Conservation (phyloP, 1,140 invertebrate genomes). For the Diorhabda sublineata region DNA sequence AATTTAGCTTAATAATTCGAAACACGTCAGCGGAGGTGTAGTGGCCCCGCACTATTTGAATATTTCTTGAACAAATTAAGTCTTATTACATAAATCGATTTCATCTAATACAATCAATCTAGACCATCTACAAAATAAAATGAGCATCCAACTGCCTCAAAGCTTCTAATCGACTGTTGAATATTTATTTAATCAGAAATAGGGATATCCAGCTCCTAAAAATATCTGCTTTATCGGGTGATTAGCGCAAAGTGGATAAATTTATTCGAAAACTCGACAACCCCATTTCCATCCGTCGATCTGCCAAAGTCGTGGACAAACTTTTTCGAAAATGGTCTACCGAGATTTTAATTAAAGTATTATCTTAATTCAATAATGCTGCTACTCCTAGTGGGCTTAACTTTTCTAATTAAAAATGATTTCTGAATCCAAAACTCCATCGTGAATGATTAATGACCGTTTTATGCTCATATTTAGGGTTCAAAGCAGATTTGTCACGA, state of each 20-base stretch:
- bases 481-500: too few relatives aligned
- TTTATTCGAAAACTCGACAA: constrained; percentile 2
- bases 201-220: background rate
- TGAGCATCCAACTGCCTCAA: background rate
- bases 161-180: constrained; percentile 2
- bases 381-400: too few relatives aligned
- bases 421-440: too few relatives aligned
- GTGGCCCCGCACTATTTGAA: background rate
- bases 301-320: background rate
- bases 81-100: too few relatives aligned
- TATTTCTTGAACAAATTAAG: too few relatives aligned
- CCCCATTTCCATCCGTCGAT: background rate
- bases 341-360: background rate
- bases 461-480: too few relatives aligned
- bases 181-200: constrained; percentile 1
- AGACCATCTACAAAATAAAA: background rate
- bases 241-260: background rate
- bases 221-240: background rate
- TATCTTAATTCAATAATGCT: background rate
- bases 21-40: too few relatives aligned
- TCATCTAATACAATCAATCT: too few relatives aligned
- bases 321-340: background rate
- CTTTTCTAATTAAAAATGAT: too few relatives aligned
- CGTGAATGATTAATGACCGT: too few relatives aligned
- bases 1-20: too few relatives aligned